A percentile compares a stretch with the other conserved stretches of the same genome.
phyloP scores from a whole-genome alignment of 2,888 invertebrate genomes.

The Pemphredon lugubris region DNA sequence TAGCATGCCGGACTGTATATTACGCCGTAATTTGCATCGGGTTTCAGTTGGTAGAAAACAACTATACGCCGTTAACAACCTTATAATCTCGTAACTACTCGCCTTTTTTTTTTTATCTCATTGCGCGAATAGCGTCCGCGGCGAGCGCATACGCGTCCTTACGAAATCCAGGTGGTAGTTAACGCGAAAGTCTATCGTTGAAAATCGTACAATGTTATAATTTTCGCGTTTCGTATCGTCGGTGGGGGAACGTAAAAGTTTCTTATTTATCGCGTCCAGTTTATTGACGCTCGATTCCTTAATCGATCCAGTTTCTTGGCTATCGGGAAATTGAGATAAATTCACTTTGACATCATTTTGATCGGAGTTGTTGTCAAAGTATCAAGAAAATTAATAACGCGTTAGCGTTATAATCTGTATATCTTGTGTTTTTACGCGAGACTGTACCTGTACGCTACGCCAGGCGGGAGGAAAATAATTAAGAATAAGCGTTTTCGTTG shows the following conservation, averaged over 20 bases:
- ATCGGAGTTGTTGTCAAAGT: too few species aligned
- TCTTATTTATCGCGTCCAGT: too few species aligned
- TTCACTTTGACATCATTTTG: too few species aligned
- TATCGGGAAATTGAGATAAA: too few species aligned
- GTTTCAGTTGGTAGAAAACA: conserved; percentile 49
- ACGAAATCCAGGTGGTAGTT: background rate
- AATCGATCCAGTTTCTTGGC: too few species aligned
- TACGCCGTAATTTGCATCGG: conserved; percentile 59
- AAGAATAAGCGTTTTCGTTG: too few species aligned
- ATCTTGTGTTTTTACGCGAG: too few species aligned
- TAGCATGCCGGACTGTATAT: conserved; percentile 59
- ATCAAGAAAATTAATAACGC: too few species aligned
- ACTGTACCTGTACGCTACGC: too few species aligned
- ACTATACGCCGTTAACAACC: conserved; percentile 56
- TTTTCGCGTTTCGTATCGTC: background rate
- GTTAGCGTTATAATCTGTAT: too few species aligned
- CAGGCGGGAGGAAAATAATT: too few species aligned
- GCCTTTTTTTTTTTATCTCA: background rate
- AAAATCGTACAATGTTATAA: background rate
- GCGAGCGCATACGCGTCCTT: conserved; percentile 1
- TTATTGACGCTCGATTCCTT: too few species aligned
- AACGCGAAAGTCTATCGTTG: background rate
- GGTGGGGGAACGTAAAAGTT: background rate
- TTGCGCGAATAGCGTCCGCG: background rate
- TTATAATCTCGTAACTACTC: conserved; percentile 38